Conservation (phyloP, 2,888 invertebrate genomes). For the Hesperia comma region DNA sequence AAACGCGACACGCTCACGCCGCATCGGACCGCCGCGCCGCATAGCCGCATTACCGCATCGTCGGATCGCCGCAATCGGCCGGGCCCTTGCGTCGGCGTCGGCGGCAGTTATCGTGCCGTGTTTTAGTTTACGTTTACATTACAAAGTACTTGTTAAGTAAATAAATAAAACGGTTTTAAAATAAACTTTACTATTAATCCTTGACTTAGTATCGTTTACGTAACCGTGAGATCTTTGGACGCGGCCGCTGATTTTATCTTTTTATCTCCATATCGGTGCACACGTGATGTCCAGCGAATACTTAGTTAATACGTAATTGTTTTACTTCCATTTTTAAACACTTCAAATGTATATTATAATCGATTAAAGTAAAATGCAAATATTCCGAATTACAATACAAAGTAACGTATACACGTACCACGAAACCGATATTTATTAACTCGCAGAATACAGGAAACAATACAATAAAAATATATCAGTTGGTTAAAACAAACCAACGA, state of each 20-base stretch:
- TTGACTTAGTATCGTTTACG: conserved; percentile 74
- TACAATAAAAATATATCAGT: conserved; percentile 22
- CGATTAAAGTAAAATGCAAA: background rate
- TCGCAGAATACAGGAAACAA: conserved; percentile 34
- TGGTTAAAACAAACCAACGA: conserved; percentile 26
- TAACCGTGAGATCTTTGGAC: conserved; percentile 65
- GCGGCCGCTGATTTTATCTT: conserved; percentile 38
- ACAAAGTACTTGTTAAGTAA: conserved; percentile 80
- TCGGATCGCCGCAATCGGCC: conserved; percentile 39
- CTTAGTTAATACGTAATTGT: background rate
- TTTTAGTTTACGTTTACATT: conserved; percentile 70
- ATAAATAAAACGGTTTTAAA: conserved; percentile 78
- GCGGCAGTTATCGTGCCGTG: conserved; percentile 51
- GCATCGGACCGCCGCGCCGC: background rate
- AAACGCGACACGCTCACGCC: background rate
- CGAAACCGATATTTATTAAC: conserved; percentile 1
- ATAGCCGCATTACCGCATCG: too few species aligned
- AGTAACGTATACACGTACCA: background rate
- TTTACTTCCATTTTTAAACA: background rate
- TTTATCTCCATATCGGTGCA: conserved; percentile 24
- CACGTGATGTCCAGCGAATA: conserved; percentile 17
- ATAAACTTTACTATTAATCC: conserved; percentile 77
- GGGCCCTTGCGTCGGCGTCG: conserved; percentile 49
- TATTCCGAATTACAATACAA: background rate
- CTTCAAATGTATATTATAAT: too few species aligned